Percentiles rank a stretch among this genome's conserved stretches.
These are phyloP conservation scores for Phoxinus dragarum DNA, from an alignment of 2,797 vertebrate species.

Conservation along the genomic window DNA sequence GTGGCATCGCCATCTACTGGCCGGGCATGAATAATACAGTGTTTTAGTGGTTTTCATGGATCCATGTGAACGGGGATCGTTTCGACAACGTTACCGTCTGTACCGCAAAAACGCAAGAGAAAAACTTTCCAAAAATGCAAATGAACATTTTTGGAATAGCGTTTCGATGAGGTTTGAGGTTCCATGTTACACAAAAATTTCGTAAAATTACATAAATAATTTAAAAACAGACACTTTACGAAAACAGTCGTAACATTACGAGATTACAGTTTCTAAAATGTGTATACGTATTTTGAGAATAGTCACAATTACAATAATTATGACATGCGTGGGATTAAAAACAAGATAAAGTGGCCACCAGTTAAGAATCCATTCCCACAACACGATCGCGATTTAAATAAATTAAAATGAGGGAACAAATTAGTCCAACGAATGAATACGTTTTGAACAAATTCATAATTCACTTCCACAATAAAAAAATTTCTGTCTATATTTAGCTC, in stretches of 20 bases:
- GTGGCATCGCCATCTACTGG: too few species aligned
- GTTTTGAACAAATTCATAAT: neutral
- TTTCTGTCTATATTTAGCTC: too few species aligned
- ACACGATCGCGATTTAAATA: neutral
- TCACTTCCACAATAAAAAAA: neutral
- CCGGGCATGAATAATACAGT: too few species aligned
- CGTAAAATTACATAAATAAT: neutral
- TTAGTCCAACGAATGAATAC: neutral
- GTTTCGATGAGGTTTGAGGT: too few species aligned
- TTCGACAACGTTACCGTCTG: too few species aligned
- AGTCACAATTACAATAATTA: neutral
- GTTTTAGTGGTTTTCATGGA: too few species aligned
- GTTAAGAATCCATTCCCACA: neutral
- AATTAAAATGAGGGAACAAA: neutral
- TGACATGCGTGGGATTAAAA: neutral
- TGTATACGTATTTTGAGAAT: neutral
- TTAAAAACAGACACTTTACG: neutral
- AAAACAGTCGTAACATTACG: fast-evolving
- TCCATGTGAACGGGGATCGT: too few species aligned
- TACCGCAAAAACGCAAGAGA: too few species aligned
- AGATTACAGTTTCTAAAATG: neutral
- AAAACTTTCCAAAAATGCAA: too few species aligned
- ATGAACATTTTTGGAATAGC: too few species aligned
- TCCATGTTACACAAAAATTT: too few species aligned
- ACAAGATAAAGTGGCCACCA: neutral